A percentile compares a stretch with the other conserved stretches of the same genome.
These are phyloP conservation scores for Mus spicilegus DNA, from an alignment of 2,113 vertebrate genomes.

Conservation along the genomic window DNA sequence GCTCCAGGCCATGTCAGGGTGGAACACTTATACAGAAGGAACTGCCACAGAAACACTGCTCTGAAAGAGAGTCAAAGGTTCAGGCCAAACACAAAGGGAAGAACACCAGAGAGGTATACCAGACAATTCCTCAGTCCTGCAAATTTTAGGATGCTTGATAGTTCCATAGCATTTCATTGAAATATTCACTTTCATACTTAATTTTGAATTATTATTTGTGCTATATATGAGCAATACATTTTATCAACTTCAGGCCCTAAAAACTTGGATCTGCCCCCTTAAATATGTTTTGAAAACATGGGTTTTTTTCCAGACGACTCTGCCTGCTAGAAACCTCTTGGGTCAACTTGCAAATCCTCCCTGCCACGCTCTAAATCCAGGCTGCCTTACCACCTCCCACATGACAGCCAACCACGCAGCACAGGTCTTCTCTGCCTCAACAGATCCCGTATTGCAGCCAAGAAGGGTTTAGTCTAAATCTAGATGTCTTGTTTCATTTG, in stretches of 20 bases:
- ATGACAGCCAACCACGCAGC: neutral
- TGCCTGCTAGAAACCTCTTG: neutral
- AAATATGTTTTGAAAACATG: neutral
- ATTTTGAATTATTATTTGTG: slow-evolving; percentile 3
- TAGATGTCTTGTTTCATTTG: neutral
- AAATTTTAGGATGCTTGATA: neutral
- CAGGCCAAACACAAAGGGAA: neutral
- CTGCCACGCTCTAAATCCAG: neutral
- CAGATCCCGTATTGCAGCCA: neutral
- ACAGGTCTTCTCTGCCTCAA: neutral
- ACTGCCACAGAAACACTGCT: neutral
- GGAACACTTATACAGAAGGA: neutral
- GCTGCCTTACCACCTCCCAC: neutral
- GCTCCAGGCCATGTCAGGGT: neutral
- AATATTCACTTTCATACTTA: neutral
- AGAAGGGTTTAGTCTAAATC: neutral
- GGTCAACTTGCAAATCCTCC: neutral
- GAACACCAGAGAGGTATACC: neutral
- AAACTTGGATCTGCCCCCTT: neutral
- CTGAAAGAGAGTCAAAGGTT: neutral
- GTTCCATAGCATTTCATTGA: neutral
- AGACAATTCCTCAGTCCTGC: neutral
- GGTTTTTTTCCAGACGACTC: neutral
- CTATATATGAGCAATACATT: neutral
- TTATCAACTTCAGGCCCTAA: neutral